phyloP scores from a whole-genome alignment of 2,888 invertebrate species.

The Baronia brevicornis region DNA sequence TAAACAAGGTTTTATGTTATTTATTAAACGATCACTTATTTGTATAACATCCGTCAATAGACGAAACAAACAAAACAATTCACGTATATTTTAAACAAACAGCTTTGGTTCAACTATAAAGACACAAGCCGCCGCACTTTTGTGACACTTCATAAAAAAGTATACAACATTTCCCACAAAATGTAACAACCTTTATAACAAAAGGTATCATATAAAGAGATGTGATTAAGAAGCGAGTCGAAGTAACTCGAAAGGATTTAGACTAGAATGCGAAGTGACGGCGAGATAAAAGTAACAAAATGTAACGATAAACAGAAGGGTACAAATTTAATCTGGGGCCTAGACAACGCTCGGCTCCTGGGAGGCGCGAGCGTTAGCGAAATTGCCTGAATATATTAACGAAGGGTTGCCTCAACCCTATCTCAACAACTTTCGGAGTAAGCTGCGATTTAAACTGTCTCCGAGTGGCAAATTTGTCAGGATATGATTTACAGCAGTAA shows the following conservation, averaged over 20 bases:
- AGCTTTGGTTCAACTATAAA: no score
- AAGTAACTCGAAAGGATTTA: slow-evolving; percentile 1
- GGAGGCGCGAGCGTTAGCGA: slow-evolving; percentile 33
- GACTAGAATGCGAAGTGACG: slow-evolving; percentile 17
- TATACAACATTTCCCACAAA: no score
- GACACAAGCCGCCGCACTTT: no score
- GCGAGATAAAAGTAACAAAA: slow-evolving; percentile 37
- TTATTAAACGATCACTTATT: no score
- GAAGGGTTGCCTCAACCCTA: slow-evolving; percentile 51
- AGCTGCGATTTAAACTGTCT: slow-evolving; percentile 41
- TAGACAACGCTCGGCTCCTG: slow-evolving; percentile 38
- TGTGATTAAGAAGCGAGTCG: no score
- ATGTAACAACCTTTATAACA: no score
- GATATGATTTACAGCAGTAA: slow-evolving; percentile 20
- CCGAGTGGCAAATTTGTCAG: slow-evolving; percentile 38
- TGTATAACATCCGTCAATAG: no score
- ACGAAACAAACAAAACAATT: no score
- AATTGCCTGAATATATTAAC: slow-evolving; percentile 68
- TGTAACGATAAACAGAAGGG: slow-evolving; percentile 49
- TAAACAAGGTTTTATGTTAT: no score
- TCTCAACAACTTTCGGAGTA: slow-evolving; percentile 55
- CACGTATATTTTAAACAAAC: no score
- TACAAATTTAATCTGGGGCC: slow-evolving; percentile 59
- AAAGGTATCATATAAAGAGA: no score
- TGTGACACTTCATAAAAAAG: no score